A percentile compares a stretch with the other conserved stretches of the same genome.
phyloP scores from a whole-genome alignment of 2,113 vertebrate species.

The Dicaeum eximium region DNA sequence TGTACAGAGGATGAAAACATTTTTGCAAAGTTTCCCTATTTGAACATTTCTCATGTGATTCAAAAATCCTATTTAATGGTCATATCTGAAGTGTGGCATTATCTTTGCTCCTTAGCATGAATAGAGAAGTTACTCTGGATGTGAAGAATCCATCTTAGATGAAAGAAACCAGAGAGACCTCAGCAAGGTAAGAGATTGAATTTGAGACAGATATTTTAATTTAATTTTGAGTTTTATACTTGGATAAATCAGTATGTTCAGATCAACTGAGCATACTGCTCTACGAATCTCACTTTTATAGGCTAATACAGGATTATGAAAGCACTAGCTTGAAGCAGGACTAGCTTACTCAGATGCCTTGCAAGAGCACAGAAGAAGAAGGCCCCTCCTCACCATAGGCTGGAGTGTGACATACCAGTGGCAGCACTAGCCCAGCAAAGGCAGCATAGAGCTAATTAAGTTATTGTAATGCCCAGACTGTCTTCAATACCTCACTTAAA shows the following conservation, averaged over 20 bases:
- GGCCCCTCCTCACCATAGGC: background rate
- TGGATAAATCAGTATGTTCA: background rate
- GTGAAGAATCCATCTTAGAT: background rate
- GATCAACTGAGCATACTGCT: background rate
- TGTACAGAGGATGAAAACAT: conserved; percentile 21
- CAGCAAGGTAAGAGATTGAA: conserved; percentile 40
- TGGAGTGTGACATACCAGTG: background rate
- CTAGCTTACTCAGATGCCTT: background rate
- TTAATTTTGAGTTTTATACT: background rate
- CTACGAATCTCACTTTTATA: background rate
- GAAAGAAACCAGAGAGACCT: background rate
- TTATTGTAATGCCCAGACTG: background rate
- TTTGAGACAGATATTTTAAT: background rate
- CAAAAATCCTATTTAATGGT: conserved; percentile 12
- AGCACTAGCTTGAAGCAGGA: background rate
- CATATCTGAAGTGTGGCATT: conserved; percentile 32
- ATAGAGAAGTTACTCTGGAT: background rate
- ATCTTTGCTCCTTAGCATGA: background rate
- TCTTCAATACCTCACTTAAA: background rate
- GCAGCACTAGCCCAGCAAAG: background rate
- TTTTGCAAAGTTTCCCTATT: conserved; percentile 46
- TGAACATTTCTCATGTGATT: background rate
- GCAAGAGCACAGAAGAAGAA: background rate
- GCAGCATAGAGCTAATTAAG: background rate
- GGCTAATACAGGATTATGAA: background rate